Evolutionary conservation across 1,140 invertebrate genomes (phyloP).

Genomic region (Tetramorium simillimum): DNA sequence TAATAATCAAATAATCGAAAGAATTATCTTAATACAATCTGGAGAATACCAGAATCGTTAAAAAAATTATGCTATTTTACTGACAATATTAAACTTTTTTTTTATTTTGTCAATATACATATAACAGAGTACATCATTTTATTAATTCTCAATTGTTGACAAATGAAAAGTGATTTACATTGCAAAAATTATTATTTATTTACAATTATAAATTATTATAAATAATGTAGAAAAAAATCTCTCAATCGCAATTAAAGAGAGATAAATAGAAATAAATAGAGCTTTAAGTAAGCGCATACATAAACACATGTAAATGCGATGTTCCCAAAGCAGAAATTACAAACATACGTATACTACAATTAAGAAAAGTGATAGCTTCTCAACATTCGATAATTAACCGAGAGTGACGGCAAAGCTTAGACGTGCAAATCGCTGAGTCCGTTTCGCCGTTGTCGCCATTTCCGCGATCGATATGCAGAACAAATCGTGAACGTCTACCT

Average conservation of each 20-base stretch:
- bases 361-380: neutral
- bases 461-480: conserved; percentile 3
- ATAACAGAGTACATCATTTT: neutral
- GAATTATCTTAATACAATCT: neutral
- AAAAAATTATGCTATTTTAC: neutral
- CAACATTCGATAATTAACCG: neutral
- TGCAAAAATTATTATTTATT: neutral
- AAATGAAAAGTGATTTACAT: neutral
- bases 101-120: neutral
- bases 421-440: conserved; percentile 5
- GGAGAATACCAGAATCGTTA: neutral
- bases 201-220: neutral
- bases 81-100: neutral
- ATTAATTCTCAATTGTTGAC: neutral
- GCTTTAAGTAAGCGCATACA: neutral
- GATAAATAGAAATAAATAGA: neutral
- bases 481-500: conserved; percentile 32
- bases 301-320: neutral
- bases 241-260: neutral
- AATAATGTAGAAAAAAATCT: neutral
- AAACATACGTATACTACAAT: neutral
- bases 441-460: conserved; percentile 2
- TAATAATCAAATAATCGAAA: neutral
- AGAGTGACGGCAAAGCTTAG: neutral
- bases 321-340: neutral